Conservation (phyloP, 2,797 vertebrate species). For the Sylvilagus floridanus region DNA sequence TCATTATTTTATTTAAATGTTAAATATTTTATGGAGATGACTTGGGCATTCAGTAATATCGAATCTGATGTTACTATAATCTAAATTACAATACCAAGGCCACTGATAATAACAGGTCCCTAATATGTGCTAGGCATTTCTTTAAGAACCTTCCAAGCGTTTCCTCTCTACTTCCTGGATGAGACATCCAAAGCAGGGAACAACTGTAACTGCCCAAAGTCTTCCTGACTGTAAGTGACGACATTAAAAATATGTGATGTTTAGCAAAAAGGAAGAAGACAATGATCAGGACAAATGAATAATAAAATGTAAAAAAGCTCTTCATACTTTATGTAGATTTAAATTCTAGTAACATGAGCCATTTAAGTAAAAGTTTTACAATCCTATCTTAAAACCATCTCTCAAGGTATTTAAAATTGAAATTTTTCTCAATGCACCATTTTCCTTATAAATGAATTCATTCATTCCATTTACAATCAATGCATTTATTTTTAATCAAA, state of each 20-base stretch:
- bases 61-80: neutral
- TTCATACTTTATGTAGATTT: neutral
- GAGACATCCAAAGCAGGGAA: neutral
- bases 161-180: neutral
- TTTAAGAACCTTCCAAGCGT: neutral
- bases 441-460: neutral
- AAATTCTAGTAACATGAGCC: neutral
- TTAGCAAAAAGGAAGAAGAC: neutral
- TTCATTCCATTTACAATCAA: neutral
- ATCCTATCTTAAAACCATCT: neutral
- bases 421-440: neutral
- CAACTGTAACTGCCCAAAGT: neutral
- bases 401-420: neutral
- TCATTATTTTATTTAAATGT: constrained; percentile 7
- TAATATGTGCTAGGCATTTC: too few species aligned
- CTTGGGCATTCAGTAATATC: neutral
- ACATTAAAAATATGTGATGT: neutral
- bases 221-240: neutral
- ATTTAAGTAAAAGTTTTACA: neutral
- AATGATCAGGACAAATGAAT: neutral
- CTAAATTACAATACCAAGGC: neutral
- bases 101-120: neutral
- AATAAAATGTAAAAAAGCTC: too few species aligned
- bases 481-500: neutral
- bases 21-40: neutral